Evolutionary conservation across 2,888 invertebrate genomes (phyloP).

Genomic region (Drosophila tanythrix): DNA sequence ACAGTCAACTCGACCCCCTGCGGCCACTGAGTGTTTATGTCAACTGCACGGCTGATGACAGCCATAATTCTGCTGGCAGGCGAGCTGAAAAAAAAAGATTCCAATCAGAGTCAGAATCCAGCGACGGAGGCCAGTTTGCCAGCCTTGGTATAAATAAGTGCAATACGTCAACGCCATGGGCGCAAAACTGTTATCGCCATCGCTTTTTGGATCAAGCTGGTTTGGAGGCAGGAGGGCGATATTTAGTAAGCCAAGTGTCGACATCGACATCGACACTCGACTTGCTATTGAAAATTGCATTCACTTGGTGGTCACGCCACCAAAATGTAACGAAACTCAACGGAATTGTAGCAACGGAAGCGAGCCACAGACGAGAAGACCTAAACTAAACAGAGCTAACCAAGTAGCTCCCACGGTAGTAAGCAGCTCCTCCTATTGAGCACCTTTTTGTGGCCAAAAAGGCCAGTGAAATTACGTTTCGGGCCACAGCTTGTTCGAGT

Average conservation of each 20-base stretch:
- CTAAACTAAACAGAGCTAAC: conserved; percentile 9
- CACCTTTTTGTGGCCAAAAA: conserved; percentile 65
- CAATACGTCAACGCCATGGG: conserved; percentile 80
- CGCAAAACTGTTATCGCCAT: conserved; percentile 80
- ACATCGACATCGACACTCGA: conserved; percentile 59
- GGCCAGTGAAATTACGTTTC: conserved; percentile 74
- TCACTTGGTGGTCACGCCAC: conserved; percentile 78
- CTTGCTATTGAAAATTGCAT: conserved; percentile 43
- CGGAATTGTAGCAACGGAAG: conserved; percentile 76
- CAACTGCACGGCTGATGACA: conserved; percentile 81
- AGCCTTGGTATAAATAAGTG: conserved; percentile 70
- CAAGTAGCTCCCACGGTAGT: conserved; percentile 76
- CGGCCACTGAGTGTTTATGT: conserved; percentile 75
- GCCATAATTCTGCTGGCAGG: conserved; percentile 75
- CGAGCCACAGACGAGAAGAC: conserved; percentile 23
- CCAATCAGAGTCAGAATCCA: conserved; percentile 53
- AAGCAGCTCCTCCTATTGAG: conserved; percentile 64
- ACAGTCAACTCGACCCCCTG: conserved; percentile 74
- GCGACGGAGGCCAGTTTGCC: conserved; percentile 47
- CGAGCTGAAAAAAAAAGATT: conserved; percentile 45
- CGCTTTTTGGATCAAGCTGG: conserved; percentile 52
- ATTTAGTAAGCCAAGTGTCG: conserved; percentile 81
- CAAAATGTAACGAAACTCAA: conserved; percentile 52
- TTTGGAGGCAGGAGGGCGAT: conserved; percentile 44
- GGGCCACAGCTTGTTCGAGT: conserved; percentile 34